A percentile compares a stretch with the other conserved stretches of the same genome.
phyloP scores from a whole-genome alignment of 2,797 vertebrate genomes.

The Ptychadena robeensis region DNA sequence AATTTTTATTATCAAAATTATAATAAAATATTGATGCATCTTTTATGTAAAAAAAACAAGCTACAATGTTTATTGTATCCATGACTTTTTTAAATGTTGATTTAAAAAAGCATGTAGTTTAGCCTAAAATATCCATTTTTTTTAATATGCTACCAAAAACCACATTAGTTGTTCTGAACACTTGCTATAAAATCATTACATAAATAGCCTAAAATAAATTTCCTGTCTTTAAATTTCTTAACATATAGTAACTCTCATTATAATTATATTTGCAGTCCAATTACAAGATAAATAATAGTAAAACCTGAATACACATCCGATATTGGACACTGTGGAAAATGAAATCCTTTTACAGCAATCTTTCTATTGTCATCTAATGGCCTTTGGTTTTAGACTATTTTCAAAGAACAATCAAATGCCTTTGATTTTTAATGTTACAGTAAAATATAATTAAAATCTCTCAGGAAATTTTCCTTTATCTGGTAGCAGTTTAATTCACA shows the following conservation, averaged over 20 bases:
- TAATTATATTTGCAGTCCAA: conserved; percentile 65
- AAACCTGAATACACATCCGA: conserved; percentile 25
- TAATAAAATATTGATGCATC: too few species aligned
- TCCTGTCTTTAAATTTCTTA: neutral
- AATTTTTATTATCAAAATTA: too few species aligned
- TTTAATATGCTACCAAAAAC: neutral
- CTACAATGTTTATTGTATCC: too few species aligned
- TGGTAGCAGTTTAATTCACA: conserved; percentile 53
- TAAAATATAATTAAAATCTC: conserved; percentile 60
- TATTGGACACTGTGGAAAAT: conserved; percentile 66
- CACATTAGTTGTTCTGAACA: neutral
- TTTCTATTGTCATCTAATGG: conserved; percentile 38
- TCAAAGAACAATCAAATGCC: conserved; percentile 53
- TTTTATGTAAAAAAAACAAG: too few species aligned
- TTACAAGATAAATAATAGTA: conserved; percentile 64
- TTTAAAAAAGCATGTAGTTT: too few species aligned
- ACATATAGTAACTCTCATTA: conserved; percentile 53
- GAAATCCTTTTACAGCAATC: conserved; percentile 41
- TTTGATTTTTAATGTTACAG: conserved; percentile 57
- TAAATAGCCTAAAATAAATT: neutral
- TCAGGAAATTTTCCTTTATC: conserved; percentile 48
- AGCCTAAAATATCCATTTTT: neutral
- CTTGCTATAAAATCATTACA: neutral
- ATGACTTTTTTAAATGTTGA: too few species aligned
- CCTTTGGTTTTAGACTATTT: conserved; percentile 45